A percentile compares a stretch with the other conserved stretches of the same genome.
These are phyloP conservation scores for Lasioglossum vierecki DNA, from an alignment of 2,888 invertebrate genomes.

Conservation along the genomic window DNA sequence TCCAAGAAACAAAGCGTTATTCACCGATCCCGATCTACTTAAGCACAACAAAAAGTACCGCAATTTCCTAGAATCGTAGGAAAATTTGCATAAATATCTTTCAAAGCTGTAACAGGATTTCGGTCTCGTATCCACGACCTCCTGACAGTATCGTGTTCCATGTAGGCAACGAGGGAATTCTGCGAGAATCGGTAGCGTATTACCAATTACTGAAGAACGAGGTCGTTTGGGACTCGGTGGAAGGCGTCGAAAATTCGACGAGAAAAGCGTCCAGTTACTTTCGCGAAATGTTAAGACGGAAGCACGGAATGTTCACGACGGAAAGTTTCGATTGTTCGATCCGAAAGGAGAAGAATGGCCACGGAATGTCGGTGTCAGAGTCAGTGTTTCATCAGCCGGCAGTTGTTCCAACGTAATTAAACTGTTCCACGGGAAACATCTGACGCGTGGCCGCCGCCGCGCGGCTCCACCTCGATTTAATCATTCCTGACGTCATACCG, in stretches of 20 bases:
- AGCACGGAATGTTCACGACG: neutral
- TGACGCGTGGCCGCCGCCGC: neutral
- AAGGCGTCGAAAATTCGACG: neutral
- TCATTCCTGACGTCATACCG: conserved; percentile 13
- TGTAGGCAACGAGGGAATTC: neutral
- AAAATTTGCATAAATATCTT: neutral
- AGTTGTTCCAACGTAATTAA: conserved; percentile 7
- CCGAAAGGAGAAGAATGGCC: neutral
- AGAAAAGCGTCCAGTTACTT: neutral
- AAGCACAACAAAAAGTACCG: neutral
- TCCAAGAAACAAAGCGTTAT: neutral
- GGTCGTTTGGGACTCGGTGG: neutral
- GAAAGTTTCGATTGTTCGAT: conserved; percentile 3
- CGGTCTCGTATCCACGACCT: conserved; percentile 3
- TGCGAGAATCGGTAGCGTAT: neutral
- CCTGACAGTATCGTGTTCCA: conserved; percentile 12
- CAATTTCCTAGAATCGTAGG: neutral
- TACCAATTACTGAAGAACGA: conserved; percentile 25
- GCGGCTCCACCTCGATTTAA: neutral
- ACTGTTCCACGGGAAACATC: neutral
- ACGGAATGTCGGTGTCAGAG: neutral
- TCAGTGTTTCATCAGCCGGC: neutral
- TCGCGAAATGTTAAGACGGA: no score
- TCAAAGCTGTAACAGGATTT: neutral
- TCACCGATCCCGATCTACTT: neutral